A percentile compares a stretch with the other conserved stretches of the same genome.
phyloP scores from a whole-genome alignment of 2,113 vertebrate species.

The Enhydra lutris region DNA sequence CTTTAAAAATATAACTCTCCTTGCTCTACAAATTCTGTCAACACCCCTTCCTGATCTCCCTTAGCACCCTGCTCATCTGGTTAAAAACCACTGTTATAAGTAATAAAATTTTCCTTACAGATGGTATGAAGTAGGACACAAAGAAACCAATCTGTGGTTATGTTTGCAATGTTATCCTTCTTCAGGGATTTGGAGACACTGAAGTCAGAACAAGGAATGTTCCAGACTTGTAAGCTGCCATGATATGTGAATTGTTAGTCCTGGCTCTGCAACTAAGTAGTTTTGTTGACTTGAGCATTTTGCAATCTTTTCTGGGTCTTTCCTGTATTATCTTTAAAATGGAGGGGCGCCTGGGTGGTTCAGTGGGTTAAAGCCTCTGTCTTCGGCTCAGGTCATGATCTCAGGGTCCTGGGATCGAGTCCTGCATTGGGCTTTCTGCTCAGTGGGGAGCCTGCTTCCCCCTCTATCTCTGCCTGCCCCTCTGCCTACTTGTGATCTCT shows the following conservation, averaged over 20 bases:
- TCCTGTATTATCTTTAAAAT: background rate
- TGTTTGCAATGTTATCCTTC: background rate
- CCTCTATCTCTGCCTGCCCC: too few species aligned
- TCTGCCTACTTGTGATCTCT: too few species aligned
- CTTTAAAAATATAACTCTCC: background rate
- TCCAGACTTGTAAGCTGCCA: background rate
- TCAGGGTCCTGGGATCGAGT: too few species aligned
- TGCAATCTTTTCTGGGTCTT: background rate
- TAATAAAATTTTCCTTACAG: background rate
- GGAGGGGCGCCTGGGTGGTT: too few species aligned
- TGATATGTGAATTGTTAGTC: background rate
- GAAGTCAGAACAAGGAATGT: background rate
- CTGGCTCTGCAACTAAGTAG: background rate
- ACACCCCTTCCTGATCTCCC: background rate
- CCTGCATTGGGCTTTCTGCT: too few species aligned
- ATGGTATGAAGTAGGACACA: background rate
- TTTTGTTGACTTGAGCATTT: background rate
- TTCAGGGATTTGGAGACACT: background rate
- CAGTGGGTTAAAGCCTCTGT: too few species aligned
- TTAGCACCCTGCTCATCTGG: background rate
- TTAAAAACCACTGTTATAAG: background rate
- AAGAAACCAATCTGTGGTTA: background rate
- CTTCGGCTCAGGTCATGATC: too few species aligned
- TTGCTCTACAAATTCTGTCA: background rate
- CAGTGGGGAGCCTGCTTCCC: too few species aligned